Evolutionary conservation across 2,797 vertebrate species (phyloP).

Genomic region (Erithacus rubecula): DNA sequence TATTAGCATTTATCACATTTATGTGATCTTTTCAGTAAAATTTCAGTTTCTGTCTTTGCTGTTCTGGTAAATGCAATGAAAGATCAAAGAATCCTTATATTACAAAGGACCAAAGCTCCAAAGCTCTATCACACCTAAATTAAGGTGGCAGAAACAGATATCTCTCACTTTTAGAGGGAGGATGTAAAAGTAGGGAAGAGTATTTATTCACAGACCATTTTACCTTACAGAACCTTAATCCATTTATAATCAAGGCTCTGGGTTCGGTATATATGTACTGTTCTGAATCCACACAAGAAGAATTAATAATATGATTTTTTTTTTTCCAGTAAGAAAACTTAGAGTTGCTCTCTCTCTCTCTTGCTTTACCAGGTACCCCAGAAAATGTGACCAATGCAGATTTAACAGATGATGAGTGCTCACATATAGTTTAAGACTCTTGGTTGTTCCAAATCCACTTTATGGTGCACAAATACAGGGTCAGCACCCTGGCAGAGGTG

Average conservation of each 20-base stretch:
- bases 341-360: neutral
- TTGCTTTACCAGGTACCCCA: neutral
- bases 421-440: neutral
- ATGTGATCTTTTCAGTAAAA: constrained; percentile 13
- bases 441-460: neutral
- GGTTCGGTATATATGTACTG: neutral
- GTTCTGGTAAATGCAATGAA: constrained; percentile 9
- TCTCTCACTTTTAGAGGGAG: neutral
- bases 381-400: neutral
- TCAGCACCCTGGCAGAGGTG: neutral
- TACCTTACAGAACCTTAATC: neutral
- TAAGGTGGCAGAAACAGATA: neutral
- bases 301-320: neutral
- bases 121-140: neutral
- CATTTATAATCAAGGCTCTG: neutral
- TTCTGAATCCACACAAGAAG: neutral
- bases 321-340: neutral
- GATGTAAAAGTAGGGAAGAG: neutral
- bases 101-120: neutral
- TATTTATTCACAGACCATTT: neutral
- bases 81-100: neutral
- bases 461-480: neutral
- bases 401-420: neutral
- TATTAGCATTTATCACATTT: constrained; percentile 56
- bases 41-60: neutral